These are phyloP conservation scores for Plutella xylostella DNA, from an alignment of 2,888 invertebrate genomes.

Conservation along the genomic window DNA sequence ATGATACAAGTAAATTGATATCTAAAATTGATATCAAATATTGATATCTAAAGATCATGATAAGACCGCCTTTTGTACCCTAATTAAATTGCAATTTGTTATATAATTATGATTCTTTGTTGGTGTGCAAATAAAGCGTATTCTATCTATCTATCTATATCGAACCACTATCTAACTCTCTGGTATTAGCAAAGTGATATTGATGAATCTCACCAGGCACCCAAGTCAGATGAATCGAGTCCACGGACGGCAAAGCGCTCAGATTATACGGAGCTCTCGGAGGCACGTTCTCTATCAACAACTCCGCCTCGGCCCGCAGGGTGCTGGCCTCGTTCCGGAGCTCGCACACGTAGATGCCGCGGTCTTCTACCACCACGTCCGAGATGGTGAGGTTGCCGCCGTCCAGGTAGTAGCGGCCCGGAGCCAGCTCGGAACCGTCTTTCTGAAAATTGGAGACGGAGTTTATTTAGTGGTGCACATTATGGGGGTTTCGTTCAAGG, in stretches of 20 bases:
- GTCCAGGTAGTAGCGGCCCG: conserved; percentile 74
- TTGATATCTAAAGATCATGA: too few relatives aligned
- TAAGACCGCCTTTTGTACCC: too few relatives aligned
- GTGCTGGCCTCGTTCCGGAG: conserved; percentile 90
- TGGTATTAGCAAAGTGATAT: neutral
- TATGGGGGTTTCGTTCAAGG: too few relatives aligned
- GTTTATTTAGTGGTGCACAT: too few relatives aligned
- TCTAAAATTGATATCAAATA: too few relatives aligned
- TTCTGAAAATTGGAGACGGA: conserved; percentile 63
- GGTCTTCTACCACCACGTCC: conserved; percentile 85
- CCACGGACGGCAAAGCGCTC: conserved; percentile 77
- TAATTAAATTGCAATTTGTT: too few relatives aligned
- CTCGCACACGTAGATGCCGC: conserved; percentile 86
- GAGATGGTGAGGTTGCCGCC: conserved; percentile 87
- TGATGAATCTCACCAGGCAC: conserved; percentile 68
- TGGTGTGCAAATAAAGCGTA: too few relatives aligned
- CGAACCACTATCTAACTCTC: too few relatives aligned
- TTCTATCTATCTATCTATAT: too few relatives aligned
- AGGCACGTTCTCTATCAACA: conserved; percentile 86
- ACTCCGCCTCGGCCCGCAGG: conserved; percentile 82
- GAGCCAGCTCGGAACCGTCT: conserved; percentile 78
- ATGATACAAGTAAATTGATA: too few relatives aligned
- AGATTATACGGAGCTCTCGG: conserved; percentile 93
- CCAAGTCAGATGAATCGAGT: conserved; percentile 85
- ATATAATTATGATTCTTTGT: too few relatives aligned